Conservation (phyloP, 1,140 invertebrate species). For the Zaprionus davidi region DNA sequence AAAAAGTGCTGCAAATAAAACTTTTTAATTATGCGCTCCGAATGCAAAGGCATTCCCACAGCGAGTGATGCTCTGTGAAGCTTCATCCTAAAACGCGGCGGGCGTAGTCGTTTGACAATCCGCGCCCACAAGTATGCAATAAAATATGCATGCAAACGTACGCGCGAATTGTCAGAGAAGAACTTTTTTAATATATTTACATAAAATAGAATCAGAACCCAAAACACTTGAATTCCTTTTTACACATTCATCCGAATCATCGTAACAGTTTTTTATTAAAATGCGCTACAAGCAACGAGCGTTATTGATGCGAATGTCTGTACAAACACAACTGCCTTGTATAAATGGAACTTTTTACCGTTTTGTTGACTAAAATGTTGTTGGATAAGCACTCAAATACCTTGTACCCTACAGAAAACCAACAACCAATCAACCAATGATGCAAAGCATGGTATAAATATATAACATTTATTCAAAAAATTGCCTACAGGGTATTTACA, state of each 20-base stretch:
- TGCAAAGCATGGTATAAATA: background rate
- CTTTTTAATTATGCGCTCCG: conserved; percentile 59
- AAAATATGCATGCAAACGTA: conserved; percentile 72
- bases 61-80: conserved; percentile 11
- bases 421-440: background rate
- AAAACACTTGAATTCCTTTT: conserved; percentile 34
- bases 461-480: background rate
- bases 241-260: conserved; percentile 19
- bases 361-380: background rate
- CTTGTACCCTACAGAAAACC: background rate
- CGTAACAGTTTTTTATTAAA: conserved; percentile 11
- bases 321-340: background rate
- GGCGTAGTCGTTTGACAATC: conserved; percentile 27
- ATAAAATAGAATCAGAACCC: conserved; percentile 44
- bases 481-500: background rate
- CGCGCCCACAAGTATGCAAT: conserved; percentile 55
- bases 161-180: conserved; percentile 20
- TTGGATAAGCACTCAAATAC: background rate
- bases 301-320: conserved; percentile 7
- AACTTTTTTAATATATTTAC: conserved; percentile 39
- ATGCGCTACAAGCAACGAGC: background rate
- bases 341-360: background rate
- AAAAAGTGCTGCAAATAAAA: conserved; percentile 44
- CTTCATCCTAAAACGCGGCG: conserved; percentile 3
- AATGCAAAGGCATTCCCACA: conserved; percentile 46